phyloP scores from a whole-genome alignment of 2,888 invertebrate species.

The Drosophila heteroneura region DNA sequence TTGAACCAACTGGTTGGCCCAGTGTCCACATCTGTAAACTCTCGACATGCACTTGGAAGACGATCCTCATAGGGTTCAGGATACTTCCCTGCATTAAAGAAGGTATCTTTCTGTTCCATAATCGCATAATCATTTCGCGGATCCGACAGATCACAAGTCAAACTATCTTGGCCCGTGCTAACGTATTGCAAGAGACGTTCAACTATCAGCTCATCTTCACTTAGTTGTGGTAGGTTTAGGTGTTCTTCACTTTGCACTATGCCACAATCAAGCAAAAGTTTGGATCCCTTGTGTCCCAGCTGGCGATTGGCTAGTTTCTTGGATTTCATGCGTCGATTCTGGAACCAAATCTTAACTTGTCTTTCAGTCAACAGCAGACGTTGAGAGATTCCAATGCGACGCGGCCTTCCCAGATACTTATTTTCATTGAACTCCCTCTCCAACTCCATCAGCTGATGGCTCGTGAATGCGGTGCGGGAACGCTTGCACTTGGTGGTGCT shows the following conservation, averaged over 20 bases:
- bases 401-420: conserved; percentile 95
- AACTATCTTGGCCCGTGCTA: background rate
- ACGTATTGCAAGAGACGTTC: conserved; percentile 67
- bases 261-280: background rate
- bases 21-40: background rate
- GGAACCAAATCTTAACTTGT: conserved; percentile 95
- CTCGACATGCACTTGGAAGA: background rate
- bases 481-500: conserved; percentile 87
- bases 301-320: conserved; percentile 84
- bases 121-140: background rate
- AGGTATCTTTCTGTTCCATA: conserved; percentile 3
- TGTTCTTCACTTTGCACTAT: background rate
- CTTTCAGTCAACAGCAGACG: conserved; percentile 94
- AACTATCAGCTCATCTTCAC: conserved; percentile 66
- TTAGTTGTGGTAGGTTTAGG: background rate
- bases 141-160: background rate
- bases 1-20: conserved; percentile 5
- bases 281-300: conserved; percentile 5
- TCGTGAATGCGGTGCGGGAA: conserved; percentile 96
- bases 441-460: conserved; percentile 96
- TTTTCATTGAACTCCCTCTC: conserved; percentile 98
- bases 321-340: conserved; percentile 93
- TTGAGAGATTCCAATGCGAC: conserved; percentile 98
- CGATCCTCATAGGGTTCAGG: background rate
- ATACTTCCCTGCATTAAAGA: background rate